Conservation (phyloP, 2,888 invertebrate species). For the Drosophila barbarae region DNA sequence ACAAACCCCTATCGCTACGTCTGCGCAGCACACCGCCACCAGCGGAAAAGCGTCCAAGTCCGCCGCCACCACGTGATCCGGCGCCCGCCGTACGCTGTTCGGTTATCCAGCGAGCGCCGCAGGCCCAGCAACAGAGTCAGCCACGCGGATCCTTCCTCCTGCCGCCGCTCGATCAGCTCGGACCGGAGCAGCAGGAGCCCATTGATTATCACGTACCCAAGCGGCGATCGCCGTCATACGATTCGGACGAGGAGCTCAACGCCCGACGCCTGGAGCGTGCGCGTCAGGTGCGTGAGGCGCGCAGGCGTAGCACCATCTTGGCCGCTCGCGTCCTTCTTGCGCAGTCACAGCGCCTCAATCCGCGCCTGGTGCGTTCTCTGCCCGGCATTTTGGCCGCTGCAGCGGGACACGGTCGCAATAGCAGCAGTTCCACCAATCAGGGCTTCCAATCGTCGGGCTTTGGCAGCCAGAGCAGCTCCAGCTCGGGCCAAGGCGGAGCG, state of each 20-base stretch:
- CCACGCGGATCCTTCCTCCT: slow-evolving; percentile 81
- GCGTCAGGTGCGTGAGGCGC: slow-evolving; percentile 85
- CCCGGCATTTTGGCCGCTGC: slow-evolving; percentile 86
- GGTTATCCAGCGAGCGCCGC: slow-evolving; percentile 90
- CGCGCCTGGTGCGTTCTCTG: slow-evolving; percentile 81
- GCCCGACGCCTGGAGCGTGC: slow-evolving; percentile 80
- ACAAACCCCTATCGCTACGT: slow-evolving; percentile 83
- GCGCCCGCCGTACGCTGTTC: slow-evolving; percentile 86
- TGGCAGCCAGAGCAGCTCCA: slow-evolving; percentile 46
- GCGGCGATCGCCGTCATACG: slow-evolving; percentile 82
- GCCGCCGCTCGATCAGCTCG: slow-evolving; percentile 76
- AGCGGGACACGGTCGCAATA: slow-evolving; percentile 89
- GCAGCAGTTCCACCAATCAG: slow-evolving; percentile 81
- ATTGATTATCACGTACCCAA: slow-evolving; percentile 94
- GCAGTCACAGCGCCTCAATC: slow-evolving; percentile 72
- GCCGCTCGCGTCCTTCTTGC: slow-evolving; percentile 77
- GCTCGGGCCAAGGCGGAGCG: slow-evolving; percentile 43
- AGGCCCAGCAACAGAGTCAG: slow-evolving; percentile 52
- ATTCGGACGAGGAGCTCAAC: slow-evolving; percentile 76
- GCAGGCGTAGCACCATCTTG: slow-evolving; percentile 85
- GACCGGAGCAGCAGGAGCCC: slow-evolving; percentile 91
- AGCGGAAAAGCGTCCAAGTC: slow-evolving; percentile 80
- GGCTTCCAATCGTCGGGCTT: slow-evolving; percentile 77
- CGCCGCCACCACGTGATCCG: slow-evolving; percentile 82
- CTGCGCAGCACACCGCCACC: slow-evolving; percentile 81